Base-by-base conservation (phyloP, 1,140 invertebrate species). In the Macrocentrus cingulum region DNA sequence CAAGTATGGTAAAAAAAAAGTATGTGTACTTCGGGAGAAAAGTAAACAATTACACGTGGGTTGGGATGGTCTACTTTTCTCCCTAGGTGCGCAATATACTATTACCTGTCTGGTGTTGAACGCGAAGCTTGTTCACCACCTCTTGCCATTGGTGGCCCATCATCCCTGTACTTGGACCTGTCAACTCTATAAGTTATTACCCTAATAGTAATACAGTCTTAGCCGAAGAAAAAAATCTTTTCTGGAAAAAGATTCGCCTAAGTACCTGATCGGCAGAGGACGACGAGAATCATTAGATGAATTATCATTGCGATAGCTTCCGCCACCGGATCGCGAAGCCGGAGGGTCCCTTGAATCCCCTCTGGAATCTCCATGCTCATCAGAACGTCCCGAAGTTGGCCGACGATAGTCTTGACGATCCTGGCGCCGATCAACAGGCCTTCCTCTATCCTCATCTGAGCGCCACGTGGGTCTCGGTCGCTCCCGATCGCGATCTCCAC, bases 401-500 rank as follows among this genome's bases (percentile, higher is more conserved):
- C 54, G 61, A 56, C 15, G 61, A 41, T 20, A 41, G 34, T 50
- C 56, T 34, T 65, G 60, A 19, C 61, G 45, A 44, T 50, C 56
- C 29, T 65, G 60, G 16, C 61, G 57, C 19, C 65, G 63, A 0
- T 71, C 68, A 1, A 50, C 36, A 29, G 56, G 67, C 16, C 59
- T 65, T 55, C 61, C 62, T 66, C 60, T 59, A 41, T 71, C 64
- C 6, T 63, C 61, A 22, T 69, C 69, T 7, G 62, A 60, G 9
- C 69, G 61, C 69, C 69, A 71, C 41, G 65, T 60, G 32, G 64
- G 53, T 45, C 63, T 57, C 39, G 56, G 56, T 37, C 41, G 59
- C 56, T 63, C 62, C 57, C 59, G 67, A 2, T 75, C 71, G 34
- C 59, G 71, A 0, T 76, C 72, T 22, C 68, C 69, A 5, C 73